phyloP scores from a whole-genome alignment of 2,113 vertebrate species.

The Euleptes europaea region DNA sequence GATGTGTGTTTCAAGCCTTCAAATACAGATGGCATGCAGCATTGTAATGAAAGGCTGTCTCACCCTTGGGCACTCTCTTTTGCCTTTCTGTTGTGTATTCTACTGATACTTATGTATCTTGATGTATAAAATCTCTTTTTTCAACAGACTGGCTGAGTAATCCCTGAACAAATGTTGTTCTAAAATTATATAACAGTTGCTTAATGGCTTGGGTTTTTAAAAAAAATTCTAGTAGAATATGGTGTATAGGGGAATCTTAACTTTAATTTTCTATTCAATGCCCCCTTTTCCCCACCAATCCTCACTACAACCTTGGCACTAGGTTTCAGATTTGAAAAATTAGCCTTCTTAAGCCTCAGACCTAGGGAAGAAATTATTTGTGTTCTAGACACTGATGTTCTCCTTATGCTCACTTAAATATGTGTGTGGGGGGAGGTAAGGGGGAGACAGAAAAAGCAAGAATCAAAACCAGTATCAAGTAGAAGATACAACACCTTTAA shows the following conservation, averaged over 20 bases:
- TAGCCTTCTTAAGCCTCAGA: neutral
- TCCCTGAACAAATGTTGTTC: neutral
- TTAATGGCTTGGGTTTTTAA: neutral
- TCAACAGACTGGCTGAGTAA: neutral
- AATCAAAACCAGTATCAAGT: neutral
- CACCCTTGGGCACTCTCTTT: neutral
- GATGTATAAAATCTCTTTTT: neutral
- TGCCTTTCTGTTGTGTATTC: neutral
- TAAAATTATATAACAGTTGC: neutral
- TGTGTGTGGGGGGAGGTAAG: too few species aligned
- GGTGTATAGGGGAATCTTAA: neutral
- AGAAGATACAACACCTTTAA: slow-evolving; percentile 84
- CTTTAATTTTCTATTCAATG: neutral
- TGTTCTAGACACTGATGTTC: neutral
- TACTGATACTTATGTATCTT: accelerated
- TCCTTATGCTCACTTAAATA: neutral
- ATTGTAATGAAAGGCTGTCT: slow-evolving; percentile 1
- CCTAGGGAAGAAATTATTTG: neutral
- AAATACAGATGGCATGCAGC: neutral
- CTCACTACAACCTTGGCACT: neutral
- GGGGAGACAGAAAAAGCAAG: too few species aligned
- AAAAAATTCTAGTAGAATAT: neutral
- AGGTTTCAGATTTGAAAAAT: neutral
- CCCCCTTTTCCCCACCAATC: neutral
- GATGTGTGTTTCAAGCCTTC: neutral